These are phyloP conservation scores for Listronotus oregonensis DNA, from an alignment of 1,140 invertebrate genomes.

Conservation along the genomic window DNA sequence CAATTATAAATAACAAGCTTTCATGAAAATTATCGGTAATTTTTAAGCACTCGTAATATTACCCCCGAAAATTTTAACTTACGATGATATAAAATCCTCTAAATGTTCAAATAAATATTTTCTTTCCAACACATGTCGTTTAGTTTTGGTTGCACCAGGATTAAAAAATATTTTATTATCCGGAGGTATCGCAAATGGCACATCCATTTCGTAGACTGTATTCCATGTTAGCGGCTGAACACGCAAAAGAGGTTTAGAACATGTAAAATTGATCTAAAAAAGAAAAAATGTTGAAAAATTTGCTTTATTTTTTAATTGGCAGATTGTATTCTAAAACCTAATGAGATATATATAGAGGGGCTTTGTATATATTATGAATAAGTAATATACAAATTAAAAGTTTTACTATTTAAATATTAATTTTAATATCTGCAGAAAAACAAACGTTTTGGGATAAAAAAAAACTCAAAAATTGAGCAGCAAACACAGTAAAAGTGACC, in stretches of 20 bases:
- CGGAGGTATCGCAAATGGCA: conserved; percentile 44
- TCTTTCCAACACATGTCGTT: conserved; percentile 37
- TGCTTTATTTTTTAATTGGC: neutral
- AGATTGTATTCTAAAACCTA: neutral
- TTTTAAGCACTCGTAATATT: too few species aligned
- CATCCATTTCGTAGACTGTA: conserved; percentile 44
- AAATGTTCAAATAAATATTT: conserved; percentile 31
- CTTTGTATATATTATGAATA: neutral
- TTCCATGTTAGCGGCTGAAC: conserved; percentile 42
- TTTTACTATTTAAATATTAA: too few species aligned
- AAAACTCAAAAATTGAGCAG: too few species aligned
- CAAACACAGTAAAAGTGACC: too few species aligned
- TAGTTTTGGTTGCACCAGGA: conserved; percentile 24
- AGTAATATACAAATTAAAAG: conserved; percentile 1
- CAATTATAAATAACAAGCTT: too few species aligned
- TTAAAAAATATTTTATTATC: conserved; percentile 35
- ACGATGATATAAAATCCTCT: conserved; percentile 29
- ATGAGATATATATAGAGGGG: neutral
- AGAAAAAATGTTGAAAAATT: neutral
- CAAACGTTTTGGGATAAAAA: too few species aligned
- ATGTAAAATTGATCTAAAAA: conserved; percentile 44
- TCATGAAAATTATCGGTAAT: too few species aligned
- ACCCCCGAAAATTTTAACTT: conserved; percentile 11
- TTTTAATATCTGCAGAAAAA: too few species aligned
- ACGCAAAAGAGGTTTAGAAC: conserved; percentile 42